Evolutionary conservation across 2,888 invertebrate species (phyloP), one percentile per base, ranked within the genome.

Genomic region (Pherbina coryleti): DNA sequence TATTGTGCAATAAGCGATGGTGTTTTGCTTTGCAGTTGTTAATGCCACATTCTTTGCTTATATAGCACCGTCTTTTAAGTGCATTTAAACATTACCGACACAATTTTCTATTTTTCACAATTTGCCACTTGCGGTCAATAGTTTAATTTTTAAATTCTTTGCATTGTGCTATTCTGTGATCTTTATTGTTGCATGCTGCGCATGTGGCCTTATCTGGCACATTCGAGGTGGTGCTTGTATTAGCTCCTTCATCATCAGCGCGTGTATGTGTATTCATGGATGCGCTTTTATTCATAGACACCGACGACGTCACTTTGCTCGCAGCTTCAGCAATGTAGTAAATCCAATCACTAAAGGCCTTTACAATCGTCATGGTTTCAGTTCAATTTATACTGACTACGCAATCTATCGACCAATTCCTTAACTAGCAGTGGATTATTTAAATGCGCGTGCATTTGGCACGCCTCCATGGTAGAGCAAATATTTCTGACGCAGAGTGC

Each of bases 301-400:
- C 44, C 14, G 76, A 67, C 37, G 77, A 73, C 5, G 71, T 57
- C 4, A 80, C 80, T 11, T 60, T 60, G 51, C 78, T 79, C 5
- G 81, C 80, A 25, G 79, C 79, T 55, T 82, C 80, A 34, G 82
- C 82, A 5, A 80, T 67, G 25, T 71, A n/a, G 62, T 76, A 79
- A 5, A 81, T 44, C 81, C 80, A 81, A 11, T 80, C 76, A 28
- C 78, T 82, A 22, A 81, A 79, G 3, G 49, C 71, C 64, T 78
- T 80, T 31, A 77, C 60, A 53, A 74, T 75, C 53, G 78, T 78
- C 3, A 75, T 60, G 11, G 19, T 37, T n/a, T 73, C 76, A 79
- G 55, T 73, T 78, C 53, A 80, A 51, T 69, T 80, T 80, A 49
- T 78, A 69, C 49, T 76, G 62, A 66, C 62, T 77, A 22, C 72